These are phyloP conservation scores for Melanotaenia trifasciata DNA, from an alignment of 2,797 vertebrate species.

Conservation along the genomic window DNA sequence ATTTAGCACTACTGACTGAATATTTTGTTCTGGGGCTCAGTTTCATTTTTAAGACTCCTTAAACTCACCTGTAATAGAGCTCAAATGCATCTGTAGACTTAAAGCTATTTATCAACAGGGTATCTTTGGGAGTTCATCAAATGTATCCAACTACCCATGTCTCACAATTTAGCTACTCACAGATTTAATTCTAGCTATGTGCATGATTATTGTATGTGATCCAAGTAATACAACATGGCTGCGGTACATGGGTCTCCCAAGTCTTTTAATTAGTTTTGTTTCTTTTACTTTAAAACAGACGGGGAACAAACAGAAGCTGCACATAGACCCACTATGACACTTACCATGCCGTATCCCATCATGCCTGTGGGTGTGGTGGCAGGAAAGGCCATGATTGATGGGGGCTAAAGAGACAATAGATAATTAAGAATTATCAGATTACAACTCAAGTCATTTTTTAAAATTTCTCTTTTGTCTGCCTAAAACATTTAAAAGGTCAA, in stretches of 20 bases:
- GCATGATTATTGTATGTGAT: background rate
- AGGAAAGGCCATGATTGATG: constrained; percentile 96
- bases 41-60: background rate
- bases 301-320: background rate
- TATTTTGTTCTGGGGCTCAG: background rate
- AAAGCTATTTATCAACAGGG: background rate
- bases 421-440: background rate
- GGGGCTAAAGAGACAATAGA: constrained; percentile 83
- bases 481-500: too few species aligned
- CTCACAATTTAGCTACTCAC: background rate
- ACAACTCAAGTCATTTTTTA: background rate
- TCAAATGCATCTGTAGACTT: background rate
- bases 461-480: background rate
- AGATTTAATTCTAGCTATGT: background rate
- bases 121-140: background rate
- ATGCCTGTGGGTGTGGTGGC: constrained; percentile 98
- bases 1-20: background rate
- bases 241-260: too few species aligned
- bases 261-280: background rate
- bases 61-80: background rate
- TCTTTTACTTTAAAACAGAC: background rate
- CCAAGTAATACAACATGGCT: background rate
- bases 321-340: constrained; percentile 37
- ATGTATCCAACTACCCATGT: background rate
- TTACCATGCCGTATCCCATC: constrained; percentile 96